Percentiles rank a stretch among this genome's conserved stretches.
Evolutionary conservation across 1,140 invertebrate species (phyloP).

Genomic region (Meteorus sp.): DNA sequence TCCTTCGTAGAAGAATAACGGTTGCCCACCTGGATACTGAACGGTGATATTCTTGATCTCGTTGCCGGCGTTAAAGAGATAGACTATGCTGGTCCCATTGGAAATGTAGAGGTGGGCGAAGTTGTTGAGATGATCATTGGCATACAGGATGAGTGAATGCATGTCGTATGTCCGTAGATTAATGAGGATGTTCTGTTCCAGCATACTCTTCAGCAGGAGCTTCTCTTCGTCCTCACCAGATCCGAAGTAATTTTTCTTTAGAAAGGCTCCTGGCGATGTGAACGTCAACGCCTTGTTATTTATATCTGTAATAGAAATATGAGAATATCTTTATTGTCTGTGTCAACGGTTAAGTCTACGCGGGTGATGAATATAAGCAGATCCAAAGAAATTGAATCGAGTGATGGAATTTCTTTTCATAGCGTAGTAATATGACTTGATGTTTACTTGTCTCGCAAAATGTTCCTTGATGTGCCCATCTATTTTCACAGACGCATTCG

Average conservation of each 20-base stretch:
- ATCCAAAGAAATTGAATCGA: too few species aligned
- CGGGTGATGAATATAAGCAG: too few species aligned
- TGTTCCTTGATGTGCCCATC: slow-evolving; percentile 85
- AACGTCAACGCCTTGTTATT: slow-evolving; percentile 90
- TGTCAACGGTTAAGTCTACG: too few species aligned
- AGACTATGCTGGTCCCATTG: slow-evolving; percentile 73
- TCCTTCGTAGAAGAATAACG: slow-evolving; percentile 28
- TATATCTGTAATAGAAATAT: slow-evolving; percentile 69
- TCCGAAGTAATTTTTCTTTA: slow-evolving; percentile 76
- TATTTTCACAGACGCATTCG: slow-evolving; percentile 86
- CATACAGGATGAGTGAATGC: slow-evolving; percentile 82
- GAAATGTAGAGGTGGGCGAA: slow-evolving; percentile 88
- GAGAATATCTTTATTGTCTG: too few species aligned
- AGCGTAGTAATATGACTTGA: too few species aligned
- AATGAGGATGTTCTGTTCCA: slow-evolving; percentile 77
- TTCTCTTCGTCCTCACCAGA: slow-evolving; percentile 64
- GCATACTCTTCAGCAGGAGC: slow-evolving; percentile 69
- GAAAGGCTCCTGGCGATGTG: slow-evolving; percentile 74
- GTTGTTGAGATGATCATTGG: slow-evolving; percentile 92
- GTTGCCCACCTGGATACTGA: slow-evolving; percentile 62
- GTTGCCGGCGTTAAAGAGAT: slow-evolving; percentile 80
- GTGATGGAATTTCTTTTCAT: too few species aligned
- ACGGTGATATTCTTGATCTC: slow-evolving; percentile 80
- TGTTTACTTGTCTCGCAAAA: slow-evolving; percentile 90
- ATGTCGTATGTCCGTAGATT: slow-evolving; percentile 86